These are phyloP conservation scores for Cantharis rufa DNA, from an alignment of 2,888 invertebrate genomes.

Conservation along the genomic window DNA sequence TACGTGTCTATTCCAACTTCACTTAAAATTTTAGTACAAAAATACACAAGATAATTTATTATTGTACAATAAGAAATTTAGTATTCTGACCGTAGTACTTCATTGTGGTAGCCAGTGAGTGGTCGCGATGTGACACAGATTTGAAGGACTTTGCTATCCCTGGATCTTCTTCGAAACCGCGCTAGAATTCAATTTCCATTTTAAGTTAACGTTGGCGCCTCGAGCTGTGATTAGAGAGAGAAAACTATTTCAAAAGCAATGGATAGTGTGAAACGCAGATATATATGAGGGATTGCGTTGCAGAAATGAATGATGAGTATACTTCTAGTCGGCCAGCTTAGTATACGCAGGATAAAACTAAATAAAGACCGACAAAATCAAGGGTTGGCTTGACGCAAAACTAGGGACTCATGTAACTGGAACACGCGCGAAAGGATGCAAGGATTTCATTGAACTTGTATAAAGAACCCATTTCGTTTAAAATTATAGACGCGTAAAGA, in stretches of 20 bases:
- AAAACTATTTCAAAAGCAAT: constrained; percentile 8
- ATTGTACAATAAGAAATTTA: neutral
- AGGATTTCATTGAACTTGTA: constrained; percentile 41
- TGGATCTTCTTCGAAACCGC: constrained; percentile 33
- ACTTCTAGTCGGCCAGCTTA: constrained; percentile 35
- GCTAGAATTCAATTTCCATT: constrained; percentile 52
- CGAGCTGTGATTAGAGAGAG: constrained; percentile 32
- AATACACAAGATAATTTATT: neutral
- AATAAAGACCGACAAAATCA: constrained; percentile 40
- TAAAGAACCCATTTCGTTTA: constrained; percentile 36
- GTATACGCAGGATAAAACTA: constrained; percentile 22
- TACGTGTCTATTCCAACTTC: neutral
- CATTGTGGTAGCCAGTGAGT: constrained; percentile 16
- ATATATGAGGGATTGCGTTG: constrained; percentile 45
- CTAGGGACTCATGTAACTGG: constrained; percentile 36
- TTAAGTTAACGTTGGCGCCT: constrained; percentile 47
- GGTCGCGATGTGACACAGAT: constrained; percentile 17
- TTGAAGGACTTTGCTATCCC: constrained; percentile 26
- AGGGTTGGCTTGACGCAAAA: constrained; percentile 36
- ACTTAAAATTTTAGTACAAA: neutral
- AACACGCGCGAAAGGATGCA: constrained; percentile 38
- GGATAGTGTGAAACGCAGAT: constrained; percentile 35
- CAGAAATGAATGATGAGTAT: constrained; percentile 50
- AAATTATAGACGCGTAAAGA: constrained; percentile 32
- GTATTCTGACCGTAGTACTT: constrained; percentile 10